A percentile compares a stretch with the other conserved stretches of the same genome.
These are phyloP conservation scores for Aspidiotus destructor DNA, from an alignment of 2,888 invertebrate genomes.

Conservation along the genomic window DNA sequence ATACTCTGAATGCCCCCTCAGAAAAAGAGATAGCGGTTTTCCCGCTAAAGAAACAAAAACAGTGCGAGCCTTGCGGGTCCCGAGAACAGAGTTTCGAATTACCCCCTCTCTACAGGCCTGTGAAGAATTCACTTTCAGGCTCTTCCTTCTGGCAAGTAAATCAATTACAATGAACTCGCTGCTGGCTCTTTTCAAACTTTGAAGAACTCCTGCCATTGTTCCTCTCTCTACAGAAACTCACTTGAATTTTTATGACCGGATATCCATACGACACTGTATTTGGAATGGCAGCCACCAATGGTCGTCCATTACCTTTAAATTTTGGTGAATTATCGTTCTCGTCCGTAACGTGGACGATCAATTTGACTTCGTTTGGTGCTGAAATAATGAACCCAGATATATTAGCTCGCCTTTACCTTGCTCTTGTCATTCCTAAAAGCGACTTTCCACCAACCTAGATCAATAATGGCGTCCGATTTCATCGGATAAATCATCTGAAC, in stretches of 20 bases:
- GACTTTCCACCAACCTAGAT: conserved; percentile 48
- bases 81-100: too few species aligned
- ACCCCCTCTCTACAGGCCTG: too few species aligned
- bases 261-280: conserved; percentile 72
- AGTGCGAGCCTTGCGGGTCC: too few species aligned
- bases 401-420: too few species aligned
- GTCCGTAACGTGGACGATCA: conserved; percentile 66
- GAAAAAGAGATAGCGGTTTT: too few species aligned
- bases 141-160: too few species aligned
- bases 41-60: too few species aligned
- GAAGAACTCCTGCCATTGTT: background rate
- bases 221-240: conserved; percentile 40
- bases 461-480: conserved; percentile 59
- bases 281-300: conserved; percentile 72
- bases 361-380: conserved; percentile 63
- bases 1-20: too few species aligned
- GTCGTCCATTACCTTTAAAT: conserved; percentile 63
- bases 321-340: conserved; percentile 74
- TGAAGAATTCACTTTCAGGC: too few species aligned
- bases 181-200: too few species aligned
- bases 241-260: conserved; percentile 64
- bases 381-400: conserved; percentile 28
- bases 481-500: conserved; percentile 69
- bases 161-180: too few species aligned
- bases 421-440: too few species aligned